Evolutionary conservation across 2,113 vertebrate genomes (phyloP), one percentile per base, ranked within the genome.

Genomic region (Cacatua alba): DNA sequence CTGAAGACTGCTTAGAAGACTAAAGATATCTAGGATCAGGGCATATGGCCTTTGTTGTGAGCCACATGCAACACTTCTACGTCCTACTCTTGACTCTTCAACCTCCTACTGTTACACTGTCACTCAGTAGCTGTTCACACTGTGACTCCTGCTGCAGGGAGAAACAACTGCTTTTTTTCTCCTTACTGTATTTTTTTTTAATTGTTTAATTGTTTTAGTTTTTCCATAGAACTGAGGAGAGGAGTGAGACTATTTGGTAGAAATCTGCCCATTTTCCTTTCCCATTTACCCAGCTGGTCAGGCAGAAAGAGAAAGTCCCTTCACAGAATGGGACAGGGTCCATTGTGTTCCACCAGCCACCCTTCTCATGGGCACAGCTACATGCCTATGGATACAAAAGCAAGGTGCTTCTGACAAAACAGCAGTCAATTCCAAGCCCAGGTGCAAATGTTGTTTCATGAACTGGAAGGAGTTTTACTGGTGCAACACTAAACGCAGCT

Each of bases 41-140:
- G 71, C 95, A 95, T 92, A 81, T 81, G 90, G 93, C 59, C 78
- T 92, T 95, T 96, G 94, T 94, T 94, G 82, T 63, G 55, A 94
- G 75, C 90, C 82, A 77, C 87, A 67, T 87, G 39, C 39, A 39
- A 39, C 39, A 39, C 39, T 39, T 39, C 39, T 39, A 39, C 39
- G 10, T 39, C 39, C 39, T 39, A 39, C 39, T 39, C 39, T 39
- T 39, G 39, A 39, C 39, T 39, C 39, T 39, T 39, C 39, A 39
- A 39, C 39, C 39, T 39, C 39, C 39, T 39, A 39, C 39, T 91
- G 93, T 92, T 71, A 39, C 74, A 92, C 76, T 92, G 91, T 94
- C 88, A 78, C 83, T 92, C 91, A 33, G 33, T 81, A 62, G 39
- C 88, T 79, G 92, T 88, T 95, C 83, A 71, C 88, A 92, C 80